Evolutionary conservation across 2,113 vertebrate species (phyloP), one percentile per base, ranked within the genome.

Genomic region (Silurus glanis): DNA sequence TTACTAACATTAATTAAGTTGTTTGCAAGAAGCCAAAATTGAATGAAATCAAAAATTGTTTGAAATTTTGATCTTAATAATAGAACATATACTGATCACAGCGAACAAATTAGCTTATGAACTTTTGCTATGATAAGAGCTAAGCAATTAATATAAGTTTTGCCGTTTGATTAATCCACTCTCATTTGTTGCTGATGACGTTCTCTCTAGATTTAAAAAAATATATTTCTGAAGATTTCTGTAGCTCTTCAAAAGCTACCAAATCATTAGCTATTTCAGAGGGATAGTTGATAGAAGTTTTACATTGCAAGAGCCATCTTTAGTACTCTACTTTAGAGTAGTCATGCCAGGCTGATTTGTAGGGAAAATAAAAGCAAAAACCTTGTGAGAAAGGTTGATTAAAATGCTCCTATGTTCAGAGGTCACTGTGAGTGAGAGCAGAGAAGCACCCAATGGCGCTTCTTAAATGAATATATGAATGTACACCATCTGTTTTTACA

Each of bases 361-460:
- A 88, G 89, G 92, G 88, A 56, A 89, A 91, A 92, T 93, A 91
- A 91, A 37, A 88, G 89, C 88, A 91, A 90, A 85, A 88, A 89
- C 90, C 92, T 92, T 90, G 92, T 91, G 89, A 90, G 89, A 89
- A 92, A 88, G 88, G 92, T 88, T 93, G 93, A 95, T 94, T 92
- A 94, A 90, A 91, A 86, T 90, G 87, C 59, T 89, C 89, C 67
- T 85, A 88, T 85, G 90, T 91, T 94, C 90, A 91, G 90, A 93
- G 91, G 90, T 93, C 84, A 51, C 87, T 90, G 84, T 86, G 19
- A 89, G 91, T 89, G 89, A 92, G 92, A 92, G 83, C 80, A 85
- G 86, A 92, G 93, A 92, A 88, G 90, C 90, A 88, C 87, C 91
- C 89, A 92, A 90, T 90, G 86, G 25, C 85, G 88, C 91, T n/a